Base-by-base conservation (phyloP, 2,797 vertebrate species). In the Lagorchestes hirsutus region DNA sequence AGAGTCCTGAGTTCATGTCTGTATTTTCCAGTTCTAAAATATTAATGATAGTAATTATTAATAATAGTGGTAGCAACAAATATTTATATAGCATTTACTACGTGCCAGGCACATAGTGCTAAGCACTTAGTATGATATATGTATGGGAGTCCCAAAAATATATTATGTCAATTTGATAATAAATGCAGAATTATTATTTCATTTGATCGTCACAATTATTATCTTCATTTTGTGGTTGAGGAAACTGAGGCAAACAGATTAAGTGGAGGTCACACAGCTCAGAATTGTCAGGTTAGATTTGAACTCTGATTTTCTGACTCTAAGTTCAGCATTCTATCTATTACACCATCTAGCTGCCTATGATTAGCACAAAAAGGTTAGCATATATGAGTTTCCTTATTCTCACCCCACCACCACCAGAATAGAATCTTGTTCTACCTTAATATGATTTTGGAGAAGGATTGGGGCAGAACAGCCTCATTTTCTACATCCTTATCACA, bases 401-500 rank as follows among this genome's bases (percentile, higher is more conserved):
- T 22, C n/a, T 46, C 18, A 24, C 18, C 67, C n/a, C n/a, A 18
- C 52, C 52, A 52, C 52, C 6, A 22, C n/a, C n/a, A 82, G n/a
- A 46, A 82, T 8, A 46, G n/a, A 82, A 46, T 82, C 5, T 40
- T 40, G 6, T 82, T 82, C 5, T 46, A 27, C 50, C 2, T 46
- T 46, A 87, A 46, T 87, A 46, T 87, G 22, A 27, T 87, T 87
- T 87, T n/a, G 74, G 40, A 50, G 40, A 87, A 24, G 74, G 24
- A 46, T 58, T 24, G 54, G 29, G 14, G 3, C 40, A 0, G 46
- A 57, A 62, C 46, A 91, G 74, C 74, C 24, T 50, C 91, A 16
- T 94, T 95, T 96, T 58, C 94, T 40, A 18, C 58, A 90, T 91
- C 91, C 55, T 58, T 87, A 50, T 50, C 74, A 50, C 18, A 46